A percentile compares a stretch with the other conserved stretches of the same genome.
phyloP scores from a whole-genome alignment of 1,140 invertebrate genomes.

The Ptiloglossa arizonensis region DNA sequence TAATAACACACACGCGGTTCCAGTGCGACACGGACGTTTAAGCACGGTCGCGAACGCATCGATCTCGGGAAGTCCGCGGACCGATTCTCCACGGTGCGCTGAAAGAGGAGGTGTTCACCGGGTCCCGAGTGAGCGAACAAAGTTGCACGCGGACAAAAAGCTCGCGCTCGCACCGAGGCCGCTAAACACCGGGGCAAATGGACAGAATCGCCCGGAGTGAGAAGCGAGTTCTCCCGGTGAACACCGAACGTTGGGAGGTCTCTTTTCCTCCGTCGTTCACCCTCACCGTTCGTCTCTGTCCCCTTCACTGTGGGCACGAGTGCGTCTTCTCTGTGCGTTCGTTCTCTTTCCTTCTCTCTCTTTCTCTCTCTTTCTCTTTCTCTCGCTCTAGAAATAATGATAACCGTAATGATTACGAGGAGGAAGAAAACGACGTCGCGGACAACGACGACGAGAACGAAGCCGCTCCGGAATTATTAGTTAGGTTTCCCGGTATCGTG shows the following conservation, averaged over 20 bases:
- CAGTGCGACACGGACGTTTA: neutral
- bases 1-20: constrained; percentile 11
- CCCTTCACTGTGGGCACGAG: neutral
- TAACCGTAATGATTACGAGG: constrained; percentile 64
- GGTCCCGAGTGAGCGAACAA: constrained; percentile 4
- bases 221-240: constrained; percentile 36
- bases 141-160: constrained; percentile 28
- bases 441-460: constrained; percentile 18
- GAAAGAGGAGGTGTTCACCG: neutral
- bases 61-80: neutral
- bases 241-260: constrained; percentile 58
- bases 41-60: constrained; percentile 10
- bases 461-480: constrained; percentile 55
- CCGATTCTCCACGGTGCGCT: neutral
- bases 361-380: neutral
- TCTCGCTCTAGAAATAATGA: constrained; percentile 61
- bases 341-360: no score
- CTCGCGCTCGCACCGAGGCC: constrained; percentile 3
- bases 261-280: neutral
- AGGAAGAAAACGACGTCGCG: neutral
- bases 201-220: constrained; percentile 59
- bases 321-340: neutral
- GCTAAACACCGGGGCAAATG: constrained; percentile 53
- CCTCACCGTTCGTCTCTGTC: neutral
- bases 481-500: constrained; percentile 54